Conservation (phyloP, 1,140 invertebrate species). For the Drosophila biarmipes region DNA sequence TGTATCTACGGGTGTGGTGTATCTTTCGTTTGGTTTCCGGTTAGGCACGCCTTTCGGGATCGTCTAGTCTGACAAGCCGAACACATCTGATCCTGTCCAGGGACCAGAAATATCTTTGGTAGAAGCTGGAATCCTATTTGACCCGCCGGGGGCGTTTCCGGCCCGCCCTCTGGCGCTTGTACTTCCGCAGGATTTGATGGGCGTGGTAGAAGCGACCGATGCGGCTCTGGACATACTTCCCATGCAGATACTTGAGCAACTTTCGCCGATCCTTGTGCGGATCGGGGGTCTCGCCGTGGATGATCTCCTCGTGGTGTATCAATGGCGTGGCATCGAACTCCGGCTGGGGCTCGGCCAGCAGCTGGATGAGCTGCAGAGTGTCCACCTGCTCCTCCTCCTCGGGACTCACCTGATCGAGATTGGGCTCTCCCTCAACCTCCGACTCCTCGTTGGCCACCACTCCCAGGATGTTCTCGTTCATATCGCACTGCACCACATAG, state of each 20-base stretch:
- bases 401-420: constrained; percentile 9
- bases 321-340: constrained; percentile 19
- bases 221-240: constrained; percentile 72
- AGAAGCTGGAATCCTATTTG: constrained; percentile 37
- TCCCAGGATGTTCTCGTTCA: constrained; percentile 77
- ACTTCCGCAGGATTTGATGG: constrained; percentile 73
- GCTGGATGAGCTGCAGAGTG: constrained; percentile 65
- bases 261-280: constrained; percentile 31
- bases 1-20: constrained; percentile 54
- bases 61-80: constrained; percentile 5
- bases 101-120: constrained; percentile 47
- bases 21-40: constrained; percentile 48
- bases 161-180: constrained; percentile 37
- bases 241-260: constrained; percentile 78
- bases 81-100: constrained; percentile 27
- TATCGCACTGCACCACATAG: constrained; percentile 81
- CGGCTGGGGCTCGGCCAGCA: constrained; percentile 55
- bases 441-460: constrained; percentile 51
- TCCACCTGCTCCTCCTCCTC: constrained; percentile 29
- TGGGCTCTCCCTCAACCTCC: neutral
- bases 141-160: constrained; percentile 3
- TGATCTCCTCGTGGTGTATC: constrained; percentile 31
- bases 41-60: constrained; percentile 53
- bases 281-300: constrained; percentile 55
- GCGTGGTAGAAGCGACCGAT: constrained; percentile 67